Base-by-base conservation (phyloP, 2,888 invertebrate genomes). In the Molanna angustata region DNA sequence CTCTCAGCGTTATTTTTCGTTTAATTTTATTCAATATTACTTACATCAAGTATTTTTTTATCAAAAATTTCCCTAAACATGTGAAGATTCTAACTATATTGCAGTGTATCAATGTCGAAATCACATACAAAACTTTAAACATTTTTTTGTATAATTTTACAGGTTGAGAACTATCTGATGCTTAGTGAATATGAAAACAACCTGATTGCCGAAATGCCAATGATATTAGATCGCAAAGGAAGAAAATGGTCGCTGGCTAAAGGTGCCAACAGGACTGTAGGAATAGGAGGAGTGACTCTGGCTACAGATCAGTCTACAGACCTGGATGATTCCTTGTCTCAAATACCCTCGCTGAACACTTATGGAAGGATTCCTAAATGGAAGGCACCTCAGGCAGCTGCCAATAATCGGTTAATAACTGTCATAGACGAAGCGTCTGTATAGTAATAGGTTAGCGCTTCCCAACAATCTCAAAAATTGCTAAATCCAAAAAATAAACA, bases 101-200 rank as follows among this genome's bases (percentile, higher is more conserved):
- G n/a, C n/a, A n/a, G n/a, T n/a, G n/a, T n/a, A n/a, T n/a, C n/a
- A n/a, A n/a, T n/a, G n/a, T n/a, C n/a, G n/a, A n/a, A n/a, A n/a
- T n/a, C n/a, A n/a, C n/a, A n/a, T n/a, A n/a, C n/a, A n/a, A n/a
- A n/a, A n/a, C n/a, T n/a, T n/a, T n/a, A n/a, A n/a, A n/a, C n/a
- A n/a, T n/a, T n/a, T n/a, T n/a, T n/a, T n/a, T n/a, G n/a, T n/a
- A n/a, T n/a, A n/a, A n/a, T 18, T 16, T 67, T 67, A n/a, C 72
- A 81, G 78, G 85, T 90, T 60, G 90, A 90, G 69, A 89, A 90
- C 73, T 90, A 88, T 68, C 74, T 90, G 63, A 89, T 90, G 88
- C 79, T 90, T 59, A 88, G 88, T 64, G 90, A 90, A 69, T 90
- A 88, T 69, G 90, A 90, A 68, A 90, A 90, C 73, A 90, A 90